A percentile compares a stretch with the other conserved stretches of the same genome.
These are phyloP conservation scores for Antitype chi DNA, from an alignment of 2,888 invertebrate species.

Conservation along the genomic window DNA sequence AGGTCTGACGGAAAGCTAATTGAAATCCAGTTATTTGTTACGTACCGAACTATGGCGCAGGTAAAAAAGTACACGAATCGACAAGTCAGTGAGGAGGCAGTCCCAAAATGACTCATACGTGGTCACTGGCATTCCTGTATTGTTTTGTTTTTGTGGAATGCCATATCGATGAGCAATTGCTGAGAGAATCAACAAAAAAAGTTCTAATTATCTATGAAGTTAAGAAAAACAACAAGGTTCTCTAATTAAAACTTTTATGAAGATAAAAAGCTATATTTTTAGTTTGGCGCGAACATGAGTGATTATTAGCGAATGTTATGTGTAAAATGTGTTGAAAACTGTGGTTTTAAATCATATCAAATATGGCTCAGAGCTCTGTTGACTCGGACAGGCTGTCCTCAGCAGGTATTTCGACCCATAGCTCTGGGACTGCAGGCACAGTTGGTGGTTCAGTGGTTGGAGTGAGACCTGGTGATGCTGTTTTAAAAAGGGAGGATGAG, in stretches of 20 bases:
- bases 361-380: conserved; percentile 87
- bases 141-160: conserved; percentile 87
- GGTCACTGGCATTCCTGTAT: conserved; percentile 81
- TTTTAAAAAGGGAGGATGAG: conserved; percentile 89
- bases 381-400: conserved; percentile 89
- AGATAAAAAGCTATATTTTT: conserved; percentile 18
- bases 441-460: conserved; percentile 88
- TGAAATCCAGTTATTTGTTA: conserved; percentile 79
- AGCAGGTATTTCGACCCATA: conserved; percentile 88
- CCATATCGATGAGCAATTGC: conserved; percentile 82
- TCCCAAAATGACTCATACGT: conserved; percentile 88
- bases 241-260: conserved; percentile 58
- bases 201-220: conserved; percentile 63
- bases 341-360: conserved; percentile 56
- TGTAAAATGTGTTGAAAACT: conserved; percentile 59
- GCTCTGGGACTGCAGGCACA: conserved; percentile 87
- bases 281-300: conserved; percentile 60
- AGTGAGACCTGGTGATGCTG: conserved; percentile 84
- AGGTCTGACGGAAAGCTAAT: conserved; percentile 74
- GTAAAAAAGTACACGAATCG: conserved; percentile 77
- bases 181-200: conserved; percentile 64
- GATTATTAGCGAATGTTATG: conserved; percentile 37
- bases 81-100: conserved; percentile 77
- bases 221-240: conserved; percentile 59
- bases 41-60: conserved; percentile 77